Evolutionary conservation across 2,113 vertebrate species (phyloP), one percentile per base, ranked within the genome.

Genomic region (Stigmatopora nigra): DNA sequence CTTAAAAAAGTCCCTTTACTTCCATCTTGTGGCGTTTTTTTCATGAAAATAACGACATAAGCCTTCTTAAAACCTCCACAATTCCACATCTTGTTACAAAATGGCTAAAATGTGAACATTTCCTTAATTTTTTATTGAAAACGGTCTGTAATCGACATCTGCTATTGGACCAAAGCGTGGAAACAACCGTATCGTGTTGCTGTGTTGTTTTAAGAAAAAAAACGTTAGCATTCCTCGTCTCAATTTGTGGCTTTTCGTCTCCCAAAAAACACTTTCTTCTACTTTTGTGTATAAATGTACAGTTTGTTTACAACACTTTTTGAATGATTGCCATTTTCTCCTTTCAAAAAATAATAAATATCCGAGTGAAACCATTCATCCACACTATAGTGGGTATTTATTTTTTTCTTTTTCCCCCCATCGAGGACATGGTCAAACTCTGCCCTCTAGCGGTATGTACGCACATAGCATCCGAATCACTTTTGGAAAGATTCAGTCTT

Each of bases 231-330:
- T 83, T 78, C 71, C 55, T 62, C 14, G 55, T 78, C 72, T 74
- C 70, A 65, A 69, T 65, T 55, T 52, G 51, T 70, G 79, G 72
- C 72, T 83, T 64, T 72, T 64, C 65, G 63, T 59, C 77, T 31
- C 61, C 61, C 70, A 79, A 69, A 82, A 80, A 75, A 77, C 74
- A 66, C 73, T 58, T 74, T 20, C 35, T 52, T 25, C 52, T 64
- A 75, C 61, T 56, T 77, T 78, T 70, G 61, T 75, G 63, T 92
- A 88, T 91, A 90, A 90, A 89, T 92, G 91, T 91, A 92, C 90
- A 92, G 90, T 90, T 92, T 91, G 89, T 90, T 91, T 89, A 90
- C 81, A 82, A 89, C 83, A 83, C 74, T 83, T 71, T 86, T 87
- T 87, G 82, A 90, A 87, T 84, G 80, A 87, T 84, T 89, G 78